phyloP scores from a whole-genome alignment of 1,140 invertebrate species.

The Drosophila melanogaster region DNA sequence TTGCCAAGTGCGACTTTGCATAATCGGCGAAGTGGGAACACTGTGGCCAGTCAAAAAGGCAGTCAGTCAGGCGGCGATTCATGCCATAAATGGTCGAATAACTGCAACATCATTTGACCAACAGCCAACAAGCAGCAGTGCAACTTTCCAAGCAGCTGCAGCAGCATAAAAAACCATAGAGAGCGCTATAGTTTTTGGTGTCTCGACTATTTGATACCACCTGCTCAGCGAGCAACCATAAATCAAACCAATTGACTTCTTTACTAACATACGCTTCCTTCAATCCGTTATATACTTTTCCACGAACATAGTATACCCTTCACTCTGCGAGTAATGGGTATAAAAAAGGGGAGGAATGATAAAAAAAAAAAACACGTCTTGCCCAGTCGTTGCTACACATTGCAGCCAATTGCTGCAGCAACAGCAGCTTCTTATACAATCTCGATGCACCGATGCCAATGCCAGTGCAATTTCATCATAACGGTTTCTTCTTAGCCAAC shows the following conservation, averaged over 20 bases:
- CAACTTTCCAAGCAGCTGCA: conserved; percentile 69
- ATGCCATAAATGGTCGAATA: conserved; percentile 75
- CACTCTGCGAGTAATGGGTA: too few species aligned
- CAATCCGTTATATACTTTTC: too few species aligned
- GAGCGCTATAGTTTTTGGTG: too few species aligned
- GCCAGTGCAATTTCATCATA: conserved; percentile 57
- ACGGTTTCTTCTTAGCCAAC: conserved; percentile 27
- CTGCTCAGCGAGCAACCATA: too few species aligned
- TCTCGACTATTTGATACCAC: too few species aligned
- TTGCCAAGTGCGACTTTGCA: conserved; percentile 1
- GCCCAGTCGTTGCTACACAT: conserved; percentile 47
- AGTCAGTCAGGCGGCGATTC: conserved; percentile 45
- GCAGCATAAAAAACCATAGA: not conserved
- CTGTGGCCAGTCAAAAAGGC: not conserved
- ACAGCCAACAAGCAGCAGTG: conserved; percentile 39
- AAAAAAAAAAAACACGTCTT: conserved; percentile 28
- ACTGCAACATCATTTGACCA: conserved; percentile 79
- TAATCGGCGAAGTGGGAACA: not conserved
- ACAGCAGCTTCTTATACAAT: conserved; percentile 51
- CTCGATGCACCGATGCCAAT: conserved; percentile 13
- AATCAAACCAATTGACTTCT: too few species aligned
- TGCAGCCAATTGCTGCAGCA: conserved; percentile 13
- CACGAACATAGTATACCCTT: too few species aligned
- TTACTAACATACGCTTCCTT: too few species aligned
- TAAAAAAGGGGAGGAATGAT: too few species aligned